Conservation (phyloP, 92 coral and sea anemone genomes). For the Epizoanthus stellaris region DNA sequence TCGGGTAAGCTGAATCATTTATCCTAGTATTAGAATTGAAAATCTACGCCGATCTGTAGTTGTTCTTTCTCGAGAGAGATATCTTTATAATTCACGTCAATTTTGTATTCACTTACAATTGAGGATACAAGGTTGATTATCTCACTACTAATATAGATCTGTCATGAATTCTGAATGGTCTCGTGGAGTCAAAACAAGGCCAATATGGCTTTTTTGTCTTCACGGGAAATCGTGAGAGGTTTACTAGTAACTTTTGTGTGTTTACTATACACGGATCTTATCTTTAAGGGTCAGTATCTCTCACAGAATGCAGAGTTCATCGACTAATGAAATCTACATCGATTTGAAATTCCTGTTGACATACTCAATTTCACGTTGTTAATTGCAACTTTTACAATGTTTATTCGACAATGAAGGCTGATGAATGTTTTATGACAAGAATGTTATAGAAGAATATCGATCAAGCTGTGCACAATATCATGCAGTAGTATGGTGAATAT, state of each 20-base stretch:
- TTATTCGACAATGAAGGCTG: conserved; percentile 23
- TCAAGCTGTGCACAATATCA: conserved; percentile 20
- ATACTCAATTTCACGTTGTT: conserved; percentile 33
- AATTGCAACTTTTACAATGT: conserved; percentile 18
- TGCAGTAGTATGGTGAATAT: neutral
- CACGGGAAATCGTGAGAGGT: conserved; percentile 16
- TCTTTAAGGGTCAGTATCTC: neutral
- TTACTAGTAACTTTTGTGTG: conserved; percentile 1
- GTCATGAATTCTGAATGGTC: neutral
- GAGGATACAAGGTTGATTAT: conserved; percentile 37
- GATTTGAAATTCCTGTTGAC: conserved; percentile 9
- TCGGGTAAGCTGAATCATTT: conserved; percentile 65
- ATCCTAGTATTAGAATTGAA: conserved; percentile 24
- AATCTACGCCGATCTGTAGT: conserved; percentile 16
- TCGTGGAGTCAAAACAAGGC: conserved; percentile 15
- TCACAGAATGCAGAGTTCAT: conserved; percentile 15
- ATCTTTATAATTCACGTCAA: neutral
- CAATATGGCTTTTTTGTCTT: conserved; percentile 27
- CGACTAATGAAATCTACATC: conserved; percentile 6
- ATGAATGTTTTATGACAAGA: conserved; percentile 58
- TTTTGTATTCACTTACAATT: conserved; percentile 32
- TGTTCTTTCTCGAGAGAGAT: neutral
- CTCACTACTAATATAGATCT: no score
- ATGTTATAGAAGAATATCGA: neutral
- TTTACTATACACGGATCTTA: conserved; percentile 28